Evolutionary conservation across 1,140 invertebrate species (phyloP).

Genomic region (Diploscapter pachys): DNA sequence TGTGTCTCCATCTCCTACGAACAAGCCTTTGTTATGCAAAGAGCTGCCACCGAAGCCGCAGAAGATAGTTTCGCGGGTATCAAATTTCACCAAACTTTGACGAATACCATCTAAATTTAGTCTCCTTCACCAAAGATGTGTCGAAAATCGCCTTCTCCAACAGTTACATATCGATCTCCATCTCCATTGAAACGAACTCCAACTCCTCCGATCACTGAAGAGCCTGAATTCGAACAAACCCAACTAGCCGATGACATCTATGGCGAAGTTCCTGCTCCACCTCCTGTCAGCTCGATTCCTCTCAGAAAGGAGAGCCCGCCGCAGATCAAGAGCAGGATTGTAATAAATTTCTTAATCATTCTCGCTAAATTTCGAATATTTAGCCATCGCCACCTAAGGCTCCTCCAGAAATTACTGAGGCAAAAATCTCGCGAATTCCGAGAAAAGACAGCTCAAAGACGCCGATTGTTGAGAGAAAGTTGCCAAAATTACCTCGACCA

Average conservation of each 20-base stretch:
- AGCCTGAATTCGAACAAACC: slow-evolving; percentile 1
- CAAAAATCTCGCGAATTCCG: slow-evolving; percentile 30
- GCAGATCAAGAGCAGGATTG: slow-evolving; percentile 4
- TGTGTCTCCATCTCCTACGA: slow-evolving; percentile 9
- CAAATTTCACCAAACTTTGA: neutral
- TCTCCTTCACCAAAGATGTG: slow-evolving; percentile 26
- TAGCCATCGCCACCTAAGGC: slow-evolving; percentile 4
- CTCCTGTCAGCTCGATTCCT: slow-evolving; percentile 22
- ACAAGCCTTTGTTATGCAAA: slow-evolving; percentile 15
- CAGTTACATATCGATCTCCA: neutral
- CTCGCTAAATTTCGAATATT: neutral
- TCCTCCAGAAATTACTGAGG: slow-evolving; percentile 31
- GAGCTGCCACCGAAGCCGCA: slow-evolving; percentile 27
- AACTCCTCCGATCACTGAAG: slow-evolving; percentile 4
- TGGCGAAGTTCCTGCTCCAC: slow-evolving; percentile 15
- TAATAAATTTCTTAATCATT: neutral
- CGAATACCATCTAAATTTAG: neutral
- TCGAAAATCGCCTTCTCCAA: slow-evolving; percentile 7
- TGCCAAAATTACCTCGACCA: slow-evolving; percentile 22
- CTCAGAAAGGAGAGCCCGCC: slow-evolving; percentile 18
- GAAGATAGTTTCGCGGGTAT: slow-evolving; percentile 27
- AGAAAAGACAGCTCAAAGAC: slow-evolving; percentile 33
- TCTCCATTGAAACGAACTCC: neutral
- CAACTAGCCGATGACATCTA: neutral
- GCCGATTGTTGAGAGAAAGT: slow-evolving; percentile 31